These are phyloP conservation scores for Entomyzon cyanotis DNA, from an alignment of 2,113 vertebrate genomes.

Conservation along the genomic window DNA sequence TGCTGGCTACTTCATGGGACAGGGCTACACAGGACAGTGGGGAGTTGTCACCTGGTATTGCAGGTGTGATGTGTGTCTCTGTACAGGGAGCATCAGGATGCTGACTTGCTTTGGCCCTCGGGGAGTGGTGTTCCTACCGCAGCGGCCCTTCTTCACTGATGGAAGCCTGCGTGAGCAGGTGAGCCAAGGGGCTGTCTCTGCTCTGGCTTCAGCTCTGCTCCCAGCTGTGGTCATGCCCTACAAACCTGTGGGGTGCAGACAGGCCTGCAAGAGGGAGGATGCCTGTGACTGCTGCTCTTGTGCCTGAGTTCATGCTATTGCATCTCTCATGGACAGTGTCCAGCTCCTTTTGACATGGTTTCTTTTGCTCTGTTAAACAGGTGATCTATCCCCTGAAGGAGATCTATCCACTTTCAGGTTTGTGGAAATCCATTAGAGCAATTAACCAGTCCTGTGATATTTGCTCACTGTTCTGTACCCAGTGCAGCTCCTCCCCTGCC, in stretches of 20 bases:
- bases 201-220: neutral
- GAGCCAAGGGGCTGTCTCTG: neutral
- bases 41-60: neutral
- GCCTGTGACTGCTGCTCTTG: neutral
- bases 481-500: neutral
- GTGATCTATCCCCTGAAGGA: conserved; percentile 96
- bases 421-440: neutral
- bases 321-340: neutral
- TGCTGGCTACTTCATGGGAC: neutral
- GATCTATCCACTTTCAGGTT: conserved; percentile 92
- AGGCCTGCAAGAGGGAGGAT: neutral
- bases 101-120: conserved; percentile 89
- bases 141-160: conserved; percentile 92
- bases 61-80: neutral
- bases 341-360: neutral
- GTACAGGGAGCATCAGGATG: conserved; percentile 86
- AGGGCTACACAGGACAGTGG: neutral
- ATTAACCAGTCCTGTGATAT: neutral
- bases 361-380: conserved; percentile 71
- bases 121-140: conserved; percentile 92
- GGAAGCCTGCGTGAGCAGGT: conserved; percentile 96
- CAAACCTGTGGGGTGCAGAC: neutral
- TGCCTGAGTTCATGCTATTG: neutral
- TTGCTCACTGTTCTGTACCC: neutral
- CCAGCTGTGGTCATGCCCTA: neutral